phyloP scores from a whole-genome alignment of 2,888 invertebrate species.

The Hipparchia sbordonii region DNA sequence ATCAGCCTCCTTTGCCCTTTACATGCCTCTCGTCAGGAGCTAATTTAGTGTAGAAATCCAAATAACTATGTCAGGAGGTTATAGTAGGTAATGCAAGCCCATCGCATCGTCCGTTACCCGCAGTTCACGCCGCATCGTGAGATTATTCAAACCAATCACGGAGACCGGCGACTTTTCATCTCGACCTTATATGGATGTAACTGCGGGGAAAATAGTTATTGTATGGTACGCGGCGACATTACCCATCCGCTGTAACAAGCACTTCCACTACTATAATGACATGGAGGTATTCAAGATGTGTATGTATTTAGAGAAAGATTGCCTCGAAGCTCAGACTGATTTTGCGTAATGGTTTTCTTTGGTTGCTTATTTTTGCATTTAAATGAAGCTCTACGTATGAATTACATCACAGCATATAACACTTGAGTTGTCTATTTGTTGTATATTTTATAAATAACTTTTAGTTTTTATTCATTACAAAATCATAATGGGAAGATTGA shows the following conservation, averaged over 20 bases:
- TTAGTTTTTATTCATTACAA: background rate
- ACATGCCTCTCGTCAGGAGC: slow-evolving; percentile 49
- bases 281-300: slow-evolving; percentile 21
- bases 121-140: slow-evolving; percentile 68
- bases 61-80: slow-evolving; percentile 75
- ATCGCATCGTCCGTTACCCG: slow-evolving; percentile 60
- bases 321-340: slow-evolving; percentile 3
- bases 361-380: slow-evolving; percentile 8
- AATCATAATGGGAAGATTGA: background rate
- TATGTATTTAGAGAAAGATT: slow-evolving; percentile 24
- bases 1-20: background rate
- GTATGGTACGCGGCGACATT: slow-evolving; percentile 35
- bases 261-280: slow-evolving; percentile 26
- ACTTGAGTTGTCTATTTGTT: background rate
- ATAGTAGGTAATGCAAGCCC: slow-evolving; percentile 65
- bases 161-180: slow-evolving; percentile 63
- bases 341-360: slow-evolving; percentile 18
- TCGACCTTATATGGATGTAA: slow-evolving; percentile 59
- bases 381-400: background rate
- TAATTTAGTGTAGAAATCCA: slow-evolving; percentile 68
- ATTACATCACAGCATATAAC: background rate
- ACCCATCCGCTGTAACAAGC: slow-evolving; percentile 27
- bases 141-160: slow-evolving; percentile 73
- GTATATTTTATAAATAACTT: background rate
- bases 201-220: slow-evolving; percentile 45